Conservation (phyloP, 2,888 invertebrate species). For the Caenorhabditis japonica region DNA sequence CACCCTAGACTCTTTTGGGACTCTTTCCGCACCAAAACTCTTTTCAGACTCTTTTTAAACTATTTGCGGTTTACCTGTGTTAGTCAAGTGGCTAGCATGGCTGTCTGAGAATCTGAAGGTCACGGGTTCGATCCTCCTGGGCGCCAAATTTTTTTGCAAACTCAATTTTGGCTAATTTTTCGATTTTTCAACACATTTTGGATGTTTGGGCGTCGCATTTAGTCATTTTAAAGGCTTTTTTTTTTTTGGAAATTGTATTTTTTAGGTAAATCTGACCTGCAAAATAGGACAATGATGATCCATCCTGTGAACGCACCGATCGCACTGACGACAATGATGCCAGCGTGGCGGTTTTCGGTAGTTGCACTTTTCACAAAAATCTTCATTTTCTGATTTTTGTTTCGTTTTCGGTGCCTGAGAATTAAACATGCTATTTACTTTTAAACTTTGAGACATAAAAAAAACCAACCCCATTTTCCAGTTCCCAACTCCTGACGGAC, state of each 20-base stretch:
- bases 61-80: neutral
- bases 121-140: neutral
- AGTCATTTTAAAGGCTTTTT: too few species aligned
- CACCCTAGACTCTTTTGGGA: too few species aligned
- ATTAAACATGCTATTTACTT: too few species aligned
- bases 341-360: constrained; percentile 57
- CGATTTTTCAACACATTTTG: too few species aligned
- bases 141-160: neutral
- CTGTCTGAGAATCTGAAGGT: neutral
- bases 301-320: constrained; percentile 59
- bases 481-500: neutral
- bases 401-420: too few species aligned
- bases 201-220: too few species aligned
- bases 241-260: too few species aligned
- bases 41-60: too few species aligned
- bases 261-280: too few species aligned
- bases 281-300: constrained; percentile 66
- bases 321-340: constrained; percentile 59
- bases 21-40: too few species aligned
- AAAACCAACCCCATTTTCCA: constrained; percentile 6
- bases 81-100: neutral
- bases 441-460: too few species aligned
- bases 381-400: too few species aligned
- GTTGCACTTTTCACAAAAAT: constrained; percentile 50
- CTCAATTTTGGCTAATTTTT: constrained; percentile 42